Evolutionary conservation across 2,797 vertebrate species (phyloP).

Genomic region (Helostoma temminkii): DNA sequence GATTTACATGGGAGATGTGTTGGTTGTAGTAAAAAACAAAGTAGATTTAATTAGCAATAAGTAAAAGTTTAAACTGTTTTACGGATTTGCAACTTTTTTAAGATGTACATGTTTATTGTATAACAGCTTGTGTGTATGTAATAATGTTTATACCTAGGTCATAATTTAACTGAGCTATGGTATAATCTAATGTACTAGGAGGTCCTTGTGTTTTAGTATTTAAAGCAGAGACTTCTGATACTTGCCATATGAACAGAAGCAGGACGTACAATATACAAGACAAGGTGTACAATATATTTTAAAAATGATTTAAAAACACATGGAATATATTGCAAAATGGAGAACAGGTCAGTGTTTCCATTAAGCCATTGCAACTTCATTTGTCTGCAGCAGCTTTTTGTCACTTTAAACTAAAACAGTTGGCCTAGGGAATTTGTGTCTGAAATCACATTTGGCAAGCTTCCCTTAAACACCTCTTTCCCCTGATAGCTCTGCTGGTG

Average conservation of each 20-base stretch:
- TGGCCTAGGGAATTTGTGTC: conserved; percentile 63
- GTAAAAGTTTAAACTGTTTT: conserved; percentile 3
- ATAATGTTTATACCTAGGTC: no score
- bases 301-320: conserved; percentile 42
- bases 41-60: background rate
- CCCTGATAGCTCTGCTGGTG: conserved; percentile 51
- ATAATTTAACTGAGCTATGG: background rate
- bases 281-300: no score
- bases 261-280: conserved; percentile 33
- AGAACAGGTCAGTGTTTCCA: conserved; percentile 40
- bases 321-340: conserved; percentile 41
- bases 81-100: conserved; percentile 4
- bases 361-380: conserved; percentile 48
- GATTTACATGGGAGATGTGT: conserved; percentile 4
- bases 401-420: conserved; percentile 58
- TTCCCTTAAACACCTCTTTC: conserved; percentile 62
- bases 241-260: conserved; percentile 20
- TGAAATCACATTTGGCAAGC: conserved; percentile 64
- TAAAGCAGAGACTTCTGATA: conserved; percentile 20
- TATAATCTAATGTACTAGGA: background rate
- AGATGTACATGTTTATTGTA: background rate
- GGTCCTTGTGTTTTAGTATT: conserved; percentile 14
- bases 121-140: no score
- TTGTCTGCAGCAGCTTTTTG: conserved; percentile 51
- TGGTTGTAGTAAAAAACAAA: conserved; percentile 18